A percentile compares a stretch with the other conserved stretches of the same genome.
Evolutionary conservation across 2,888 invertebrate species (phyloP).

Genomic region (Matsumyia berberina): DNA sequence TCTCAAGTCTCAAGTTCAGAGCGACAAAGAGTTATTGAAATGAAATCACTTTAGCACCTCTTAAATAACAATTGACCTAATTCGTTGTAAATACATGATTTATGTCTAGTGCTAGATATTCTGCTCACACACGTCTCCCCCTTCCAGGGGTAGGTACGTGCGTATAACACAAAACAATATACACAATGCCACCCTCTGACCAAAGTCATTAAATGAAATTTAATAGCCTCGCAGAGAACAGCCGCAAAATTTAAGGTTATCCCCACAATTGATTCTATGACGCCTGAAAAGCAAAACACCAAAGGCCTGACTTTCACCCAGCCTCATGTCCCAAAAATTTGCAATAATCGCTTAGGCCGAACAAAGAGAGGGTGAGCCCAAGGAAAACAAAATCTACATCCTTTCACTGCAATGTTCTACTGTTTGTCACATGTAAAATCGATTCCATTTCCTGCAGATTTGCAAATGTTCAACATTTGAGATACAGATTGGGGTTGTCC

Average conservation of each 20-base stretch:
- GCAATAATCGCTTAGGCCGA: conserved; percentile 52
- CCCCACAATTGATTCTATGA: conserved; percentile 71
- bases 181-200: conserved; percentile 31
- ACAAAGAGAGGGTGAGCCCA: conserved; percentile 19
- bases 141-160: background rate
- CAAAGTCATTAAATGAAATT: conserved; percentile 63
- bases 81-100: conserved; percentile 27
- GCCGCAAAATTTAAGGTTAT: conserved; percentile 60
- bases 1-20: background rate
- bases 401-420: conserved; percentile 35
- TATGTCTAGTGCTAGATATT: conserved; percentile 8
- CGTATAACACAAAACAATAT: conserved; percentile 1
- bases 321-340: conserved; percentile 20
- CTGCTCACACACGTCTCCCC: background rate
- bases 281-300: conserved; percentile 64
- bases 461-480: conserved; percentile 70
- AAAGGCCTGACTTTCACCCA: conserved; percentile 21
- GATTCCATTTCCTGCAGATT: conserved; percentile 72
- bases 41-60: conserved; percentile 17
- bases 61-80: conserved; percentile 44
- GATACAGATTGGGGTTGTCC: conserved; percentile 67
- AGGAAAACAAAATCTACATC: conserved; percentile 50
- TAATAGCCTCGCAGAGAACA: conserved; percentile 46
- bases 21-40: conserved; percentile 12
- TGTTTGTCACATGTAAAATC: conserved; percentile 74